Evolutionary conservation across 2,113 vertebrate species (phyloP).

Genomic region (Etheostoma cragini): DNA sequence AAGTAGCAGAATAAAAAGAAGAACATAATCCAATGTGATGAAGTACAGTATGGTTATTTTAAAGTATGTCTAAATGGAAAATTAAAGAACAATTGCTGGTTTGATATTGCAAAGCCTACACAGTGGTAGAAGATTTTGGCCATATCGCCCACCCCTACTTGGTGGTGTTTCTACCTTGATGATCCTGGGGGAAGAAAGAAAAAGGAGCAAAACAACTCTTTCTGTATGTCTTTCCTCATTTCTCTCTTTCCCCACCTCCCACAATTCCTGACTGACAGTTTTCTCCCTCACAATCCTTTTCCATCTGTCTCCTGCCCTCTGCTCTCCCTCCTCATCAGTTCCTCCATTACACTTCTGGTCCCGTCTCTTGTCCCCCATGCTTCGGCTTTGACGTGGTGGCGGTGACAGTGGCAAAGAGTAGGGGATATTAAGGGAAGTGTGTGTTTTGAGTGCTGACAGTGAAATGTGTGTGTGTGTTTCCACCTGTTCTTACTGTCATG

Average conservation of each 20-base stretch:
- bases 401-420: slow-evolving; percentile 1
- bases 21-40: no score
- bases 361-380: slow-evolving; percentile 41
- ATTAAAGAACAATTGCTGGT: no score
- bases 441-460: slow-evolving; percentile 16
- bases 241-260: slow-evolving; percentile 20
- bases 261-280: slow-evolving; percentile 48
- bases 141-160: no score
- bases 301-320: slow-evolving; percentile 41
- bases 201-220: slow-evolving; percentile 1
- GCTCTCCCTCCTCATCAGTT: slow-evolving; percentile 52
- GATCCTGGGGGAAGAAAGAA: slow-evolving; percentile 13
- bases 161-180: background rate
- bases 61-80: no score
- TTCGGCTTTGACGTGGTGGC: slow-evolving; percentile 19
- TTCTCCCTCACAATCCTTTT: slow-evolving; percentile 36
- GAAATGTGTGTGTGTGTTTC: slow-evolving; percentile 17
- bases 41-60: no score
- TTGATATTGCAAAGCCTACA: no score
- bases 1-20: background rate
- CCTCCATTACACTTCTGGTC: slow-evolving; percentile 62
- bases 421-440: slow-evolving; percentile 1
- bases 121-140: no score
- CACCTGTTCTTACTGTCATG: slow-evolving; percentile 11
- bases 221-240: slow-evolving; percentile 19